Base-by-base conservation (phyloP, 1,140 invertebrate species). In the Drosophila varians region DNA sequence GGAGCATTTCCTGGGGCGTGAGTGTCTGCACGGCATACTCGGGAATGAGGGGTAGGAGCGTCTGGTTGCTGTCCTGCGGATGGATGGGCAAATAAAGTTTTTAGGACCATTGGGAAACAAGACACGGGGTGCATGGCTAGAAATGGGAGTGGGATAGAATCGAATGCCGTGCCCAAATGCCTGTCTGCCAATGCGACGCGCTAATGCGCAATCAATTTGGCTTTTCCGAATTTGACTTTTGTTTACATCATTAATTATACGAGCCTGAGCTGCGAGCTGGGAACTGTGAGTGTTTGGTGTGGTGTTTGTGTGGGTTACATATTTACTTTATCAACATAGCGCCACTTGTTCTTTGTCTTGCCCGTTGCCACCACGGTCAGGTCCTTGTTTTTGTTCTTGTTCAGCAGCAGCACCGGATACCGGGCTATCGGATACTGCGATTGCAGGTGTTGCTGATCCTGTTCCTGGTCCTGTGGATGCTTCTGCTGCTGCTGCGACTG, bases 321-420 rank as follows among this genome's bases (percentile, higher is more conserved):
- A 90, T 90, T 90, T 90, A 90, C 89, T 90, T 90, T 90, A 87
- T 90, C 89, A 72, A 89, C 87, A 89, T 90, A 90, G 70, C 86
- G 89, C 82, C 89, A 90, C 79, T 83, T 90, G 88, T 90, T 90
- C 69, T 86, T 86, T 54, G 89, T 89, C 72, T 83, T 90, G 53
- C 89, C 89, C 65, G 89, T 90, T 51, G 89, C 89, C 70, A 89
- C 89, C 76, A 90, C 80, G 43, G 88, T 89, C 31, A 90, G 80
- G 34, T 90, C 89, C 89, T 90, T 90, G 86, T 89, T 90, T 62
- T 86, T 86, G 65, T 86, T 87, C 78, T 90, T 90, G 70, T 89
- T 90, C 26, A 90, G 62, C 69, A 90, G 76, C 68, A 90, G 77
- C 55, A 90, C 89, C 58, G 89, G 89, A 90, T 90, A 90, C 54